Evolutionary conservation across 2,888 invertebrate genomes (phyloP).

Genomic region (Agrotis puta): DNA sequence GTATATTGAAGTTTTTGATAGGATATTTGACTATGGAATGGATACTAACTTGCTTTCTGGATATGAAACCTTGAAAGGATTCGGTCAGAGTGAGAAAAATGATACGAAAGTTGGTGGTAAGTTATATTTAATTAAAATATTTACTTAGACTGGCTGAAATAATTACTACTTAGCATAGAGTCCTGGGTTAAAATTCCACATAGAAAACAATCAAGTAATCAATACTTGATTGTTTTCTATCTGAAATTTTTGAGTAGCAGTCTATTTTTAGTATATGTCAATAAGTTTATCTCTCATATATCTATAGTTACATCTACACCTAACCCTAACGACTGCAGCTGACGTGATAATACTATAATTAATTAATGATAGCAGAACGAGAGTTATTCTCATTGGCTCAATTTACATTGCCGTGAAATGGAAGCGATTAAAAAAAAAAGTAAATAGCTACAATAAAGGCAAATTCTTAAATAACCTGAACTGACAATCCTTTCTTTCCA

Average conservation of each 20-base stretch:
- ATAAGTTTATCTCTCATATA: neutral
- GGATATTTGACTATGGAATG: constrained; percentile 87
- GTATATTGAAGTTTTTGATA: constrained; percentile 86
- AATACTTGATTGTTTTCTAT: neutral
- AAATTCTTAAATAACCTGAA: too few species aligned
- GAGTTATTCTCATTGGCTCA: too few species aligned
- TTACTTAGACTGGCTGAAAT: neutral
- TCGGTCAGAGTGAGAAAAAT: constrained; percentile 43
- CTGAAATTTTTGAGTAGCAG: neutral
- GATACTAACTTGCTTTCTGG: constrained; percentile 79
- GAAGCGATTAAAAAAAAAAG: too few species aligned
- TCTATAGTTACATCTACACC: neutral
- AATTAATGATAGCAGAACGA: too few species aligned
- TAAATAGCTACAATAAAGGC: too few species aligned
- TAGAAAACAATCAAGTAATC: too few species aligned
- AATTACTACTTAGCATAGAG: neutral
- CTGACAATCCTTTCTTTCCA: neutral
- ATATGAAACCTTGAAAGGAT: constrained; percentile 68
- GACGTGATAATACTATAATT: too few species aligned
- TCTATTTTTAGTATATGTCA: neutral
- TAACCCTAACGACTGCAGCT: neutral
- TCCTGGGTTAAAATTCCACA: too few species aligned
- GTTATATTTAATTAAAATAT: constrained; percentile 25
- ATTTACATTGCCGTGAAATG: too few species aligned
- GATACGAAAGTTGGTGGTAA: constrained; percentile 76